Base-by-base conservation (phyloP, 2,797 vertebrate species). In the Sebastolobus alascanus region DNA sequence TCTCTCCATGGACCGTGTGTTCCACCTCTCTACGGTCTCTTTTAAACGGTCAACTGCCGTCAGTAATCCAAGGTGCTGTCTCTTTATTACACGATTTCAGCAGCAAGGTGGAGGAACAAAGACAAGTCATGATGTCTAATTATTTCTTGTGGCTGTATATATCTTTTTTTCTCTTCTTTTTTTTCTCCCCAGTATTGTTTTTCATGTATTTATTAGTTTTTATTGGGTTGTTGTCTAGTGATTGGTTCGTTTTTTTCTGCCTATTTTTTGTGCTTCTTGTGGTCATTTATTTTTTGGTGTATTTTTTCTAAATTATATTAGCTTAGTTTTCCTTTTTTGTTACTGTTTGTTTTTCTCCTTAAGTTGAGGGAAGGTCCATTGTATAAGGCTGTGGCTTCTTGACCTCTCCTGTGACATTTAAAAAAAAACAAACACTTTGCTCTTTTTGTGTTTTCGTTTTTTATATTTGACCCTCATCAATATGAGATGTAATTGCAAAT, bases 241-340 rank as follows among this genome's bases (percentile, higher is more conserved):
- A 50, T 50, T 50, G 0, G 0, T 52, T 46, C 0, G 16, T 52
- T 52, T 52, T 52, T 52, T 52, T 52, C 46, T 2, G 1, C 3
- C 46, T 2, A 4, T n/a, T 18, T 50, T 50, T 0, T 20, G 46
- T 0, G 18, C 4, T 7, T n/a, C 3, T 52, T n/a, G 0, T 0
- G 7, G 46, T n/a, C 18, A 52, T 52, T 52, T 50, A 50, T 1
- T 20, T 52, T 52, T 52, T 9, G 18, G 0, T 0, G 18, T 50
- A 50, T 50, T 50, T 52, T 52, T 52, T 52, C 46, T 52, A 52
- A 9, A 52, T 52, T 52, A 52, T 52, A n/a, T 52, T n/a, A 52
- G 18, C 18, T 52, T 52, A n/a, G 8, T 52, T 50, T 50, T 50
- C 18, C 18, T 50, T 8, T 50, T 50, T 50, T 50, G 50, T 52